Evolutionary conservation across 2,888 invertebrate genomes (phyloP).

Genomic region (Himalopsyche japonica): DNA sequence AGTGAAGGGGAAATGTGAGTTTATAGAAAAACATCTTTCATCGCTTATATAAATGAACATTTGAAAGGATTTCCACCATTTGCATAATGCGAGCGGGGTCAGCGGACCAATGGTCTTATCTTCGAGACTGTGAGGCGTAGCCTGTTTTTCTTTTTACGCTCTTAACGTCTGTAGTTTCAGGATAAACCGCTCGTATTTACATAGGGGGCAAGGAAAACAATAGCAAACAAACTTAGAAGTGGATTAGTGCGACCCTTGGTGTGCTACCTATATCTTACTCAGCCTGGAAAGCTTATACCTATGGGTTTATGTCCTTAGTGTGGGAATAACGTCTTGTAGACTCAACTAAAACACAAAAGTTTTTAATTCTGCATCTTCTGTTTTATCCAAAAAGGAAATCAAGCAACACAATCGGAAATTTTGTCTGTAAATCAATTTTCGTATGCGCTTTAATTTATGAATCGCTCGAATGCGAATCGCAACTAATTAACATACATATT

Average conservation of each 20-base stretch:
- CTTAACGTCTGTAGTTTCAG: constrained; percentile 38
- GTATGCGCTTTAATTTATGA: too few species aligned
- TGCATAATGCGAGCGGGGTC: constrained; percentile 40
- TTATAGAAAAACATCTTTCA: constrained; percentile 32
- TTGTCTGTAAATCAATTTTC: too few species aligned
- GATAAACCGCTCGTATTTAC: constrained; percentile 38
- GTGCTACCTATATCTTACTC: background rate
- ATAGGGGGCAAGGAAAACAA: constrained; percentile 37
- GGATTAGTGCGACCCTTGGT: constrained; percentile 20
- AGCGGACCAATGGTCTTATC: constrained; percentile 36
- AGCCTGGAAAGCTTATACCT: background rate
- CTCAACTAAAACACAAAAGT: too few species aligned
- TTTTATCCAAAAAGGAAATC: too few species aligned
- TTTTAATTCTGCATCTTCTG: too few species aligned
- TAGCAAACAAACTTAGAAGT: constrained; percentile 37
- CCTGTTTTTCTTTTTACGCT: constrained; percentile 38
- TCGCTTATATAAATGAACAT: constrained; percentile 37
- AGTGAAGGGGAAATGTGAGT: background rate
- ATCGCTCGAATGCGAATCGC: too few species aligned
- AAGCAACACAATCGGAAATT: too few species aligned
- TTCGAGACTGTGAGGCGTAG: constrained; percentile 28
- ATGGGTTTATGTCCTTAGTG: background rate
- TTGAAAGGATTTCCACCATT: constrained; percentile 37
- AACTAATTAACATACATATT: too few species aligned
- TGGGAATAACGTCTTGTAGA: background rate